These are phyloP conservation scores for Stegostoma tigrinum DNA, from an alignment of 2,113 vertebrate species.

Conservation along the genomic window DNA sequence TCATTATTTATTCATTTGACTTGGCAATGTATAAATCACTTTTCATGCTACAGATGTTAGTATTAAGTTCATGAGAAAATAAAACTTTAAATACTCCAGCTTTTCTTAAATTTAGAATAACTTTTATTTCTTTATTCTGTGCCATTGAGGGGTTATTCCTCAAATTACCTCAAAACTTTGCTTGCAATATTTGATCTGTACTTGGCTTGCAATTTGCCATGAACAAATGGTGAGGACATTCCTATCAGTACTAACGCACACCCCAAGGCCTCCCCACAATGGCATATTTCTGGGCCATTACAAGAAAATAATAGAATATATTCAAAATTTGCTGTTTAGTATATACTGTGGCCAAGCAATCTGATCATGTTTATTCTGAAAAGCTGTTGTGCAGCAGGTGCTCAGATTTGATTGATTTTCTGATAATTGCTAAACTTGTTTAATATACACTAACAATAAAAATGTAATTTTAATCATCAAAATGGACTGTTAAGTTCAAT, in stretches of 20 bases:
- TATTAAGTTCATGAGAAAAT: neutral
- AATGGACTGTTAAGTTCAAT: too few relatives aligned
- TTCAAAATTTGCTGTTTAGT: neutral
- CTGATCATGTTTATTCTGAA: neutral
- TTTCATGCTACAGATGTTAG: neutral
- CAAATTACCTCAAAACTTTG: neutral
- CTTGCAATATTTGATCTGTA: neutral
- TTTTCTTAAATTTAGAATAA: neutral
- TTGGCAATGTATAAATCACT: conserved; percentile 8
- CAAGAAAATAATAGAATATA: too few relatives aligned
- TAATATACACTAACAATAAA: too few relatives aligned
- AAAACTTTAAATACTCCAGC: neutral
- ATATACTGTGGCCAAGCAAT: neutral
- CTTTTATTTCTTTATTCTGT: neutral
- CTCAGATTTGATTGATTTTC: too few relatives aligned
- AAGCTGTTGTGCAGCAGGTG: neutral
- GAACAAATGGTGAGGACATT: neutral
- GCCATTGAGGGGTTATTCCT: neutral
- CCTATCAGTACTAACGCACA: neutral
- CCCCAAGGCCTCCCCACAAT: neutral
- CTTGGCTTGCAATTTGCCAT: neutral
- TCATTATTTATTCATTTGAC: conserved; percentile 16
- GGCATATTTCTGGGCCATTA: neutral
- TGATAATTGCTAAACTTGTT: too few relatives aligned
- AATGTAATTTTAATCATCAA: too few relatives aligned